Percentiles rank a stretch among this genome's conserved stretches.
These are phyloP conservation scores for Lacerta viridis DNA, from an alignment of 2,797 vertebrate genomes.

Conservation along the genomic window DNA sequence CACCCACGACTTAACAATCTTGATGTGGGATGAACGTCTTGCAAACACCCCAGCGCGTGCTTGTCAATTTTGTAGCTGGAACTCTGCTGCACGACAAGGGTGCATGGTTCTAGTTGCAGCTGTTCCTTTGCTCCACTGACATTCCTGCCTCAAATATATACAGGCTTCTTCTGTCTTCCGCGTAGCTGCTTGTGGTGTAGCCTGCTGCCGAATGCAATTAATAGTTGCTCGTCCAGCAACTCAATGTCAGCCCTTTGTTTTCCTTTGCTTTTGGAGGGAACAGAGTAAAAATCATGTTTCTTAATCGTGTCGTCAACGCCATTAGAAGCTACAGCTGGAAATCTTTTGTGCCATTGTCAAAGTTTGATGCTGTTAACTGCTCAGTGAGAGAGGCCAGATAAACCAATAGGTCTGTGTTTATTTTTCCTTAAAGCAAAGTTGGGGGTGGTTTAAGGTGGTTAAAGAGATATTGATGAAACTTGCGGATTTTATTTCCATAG, in stretches of 20 bases:
- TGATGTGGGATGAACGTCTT: background rate
- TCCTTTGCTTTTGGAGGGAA: background rate
- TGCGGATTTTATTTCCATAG: background rate
- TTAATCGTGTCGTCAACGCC: background rate
- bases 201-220: background rate
- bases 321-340: background rate
- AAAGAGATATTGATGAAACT: background rate
- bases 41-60: background rate
- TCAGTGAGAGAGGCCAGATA: background rate
- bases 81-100: background rate
- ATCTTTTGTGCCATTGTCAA: background rate
- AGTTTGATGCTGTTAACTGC: background rate
- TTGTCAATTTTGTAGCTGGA: conserved; percentile 11
- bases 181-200: background rate
- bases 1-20: no score
- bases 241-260: background rate
- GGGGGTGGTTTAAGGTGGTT: no score
- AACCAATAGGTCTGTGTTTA: background rate
- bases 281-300: background rate
- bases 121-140: conserved; percentile 23
- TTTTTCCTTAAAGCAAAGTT: conserved; percentile 18
- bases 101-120: conserved; percentile 11
- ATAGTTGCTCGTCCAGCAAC: background rate
- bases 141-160: conserved; percentile 17
- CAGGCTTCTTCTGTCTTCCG: background rate